phyloP scores from a whole-genome alignment of 2,113 vertebrate genomes.

The Gavialis gangeticus region DNA sequence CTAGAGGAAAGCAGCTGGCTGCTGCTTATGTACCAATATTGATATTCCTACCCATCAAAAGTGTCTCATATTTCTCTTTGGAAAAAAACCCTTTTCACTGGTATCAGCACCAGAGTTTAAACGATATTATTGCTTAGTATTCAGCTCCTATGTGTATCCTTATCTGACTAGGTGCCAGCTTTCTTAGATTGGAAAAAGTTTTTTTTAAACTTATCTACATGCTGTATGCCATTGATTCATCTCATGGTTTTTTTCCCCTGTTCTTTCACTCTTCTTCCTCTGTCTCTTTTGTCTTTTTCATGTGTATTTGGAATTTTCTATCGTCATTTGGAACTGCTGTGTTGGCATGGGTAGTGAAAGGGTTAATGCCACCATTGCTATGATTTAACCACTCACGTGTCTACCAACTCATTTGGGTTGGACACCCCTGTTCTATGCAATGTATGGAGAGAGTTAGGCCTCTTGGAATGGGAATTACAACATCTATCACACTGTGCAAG shows the following conservation, averaged over 20 bases:
- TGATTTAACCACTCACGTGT: too few relatives aligned
- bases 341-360: too few relatives aligned
- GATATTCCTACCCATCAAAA: conserved; percentile 5
- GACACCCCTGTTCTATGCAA: too few relatives aligned
- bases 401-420: too few relatives aligned
- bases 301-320: conserved; percentile 44
- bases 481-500: too few relatives aligned
- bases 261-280: conserved; percentile 34
- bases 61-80: conserved; percentile 25
- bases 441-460: too few relatives aligned
- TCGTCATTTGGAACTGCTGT: conserved; percentile 32
- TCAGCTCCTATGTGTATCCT: neutral
- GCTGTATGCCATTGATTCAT: conserved; percentile 10
- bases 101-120: conserved; percentile 14
- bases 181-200: neutral
- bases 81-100: conserved; percentile 18
- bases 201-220: conserved; percentile 29
- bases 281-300: conserved; percentile 44
- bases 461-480: too few relatives aligned
- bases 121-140: neutral
- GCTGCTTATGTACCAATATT: conserved; percentile 25
- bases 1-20: neutral
- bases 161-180: neutral
- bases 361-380: too few relatives aligned
- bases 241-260: conserved; percentile 13